Percentiles rank a stretch among this genome's conserved stretches.
Conservation (phyloP, 2,113 vertebrate genomes). For the Malurus cyaneus region DNA sequence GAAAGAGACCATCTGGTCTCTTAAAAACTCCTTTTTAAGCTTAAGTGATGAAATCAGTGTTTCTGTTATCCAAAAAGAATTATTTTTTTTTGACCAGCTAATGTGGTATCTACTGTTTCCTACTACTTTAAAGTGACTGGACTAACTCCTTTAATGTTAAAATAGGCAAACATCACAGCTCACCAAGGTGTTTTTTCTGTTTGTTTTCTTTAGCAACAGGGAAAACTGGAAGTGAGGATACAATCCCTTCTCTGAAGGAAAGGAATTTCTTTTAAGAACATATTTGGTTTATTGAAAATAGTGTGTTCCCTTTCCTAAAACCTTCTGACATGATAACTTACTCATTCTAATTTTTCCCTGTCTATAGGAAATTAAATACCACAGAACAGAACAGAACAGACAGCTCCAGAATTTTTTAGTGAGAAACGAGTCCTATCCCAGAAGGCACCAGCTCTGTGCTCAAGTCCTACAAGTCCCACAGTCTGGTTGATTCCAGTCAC, state of each 20-base stretch:
- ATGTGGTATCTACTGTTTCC: neutral
- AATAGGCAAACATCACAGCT: neutral
- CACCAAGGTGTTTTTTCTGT: neutral
- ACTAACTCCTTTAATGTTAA: neutral
- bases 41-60: neutral
- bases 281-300: neutral
- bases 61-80: neutral
- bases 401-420: neutral
- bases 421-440: neutral
- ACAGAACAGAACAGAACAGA: neutral
- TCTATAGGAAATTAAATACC: neutral
- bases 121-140: neutral
- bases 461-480: neutral
- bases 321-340: neutral
- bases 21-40: neutral
- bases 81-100: neutral
- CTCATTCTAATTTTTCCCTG: neutral
- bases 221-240: neutral
- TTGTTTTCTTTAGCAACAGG: neutral
- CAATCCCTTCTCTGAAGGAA: neutral
- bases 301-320: neutral
- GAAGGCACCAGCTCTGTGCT: rapidly evolving
- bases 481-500: neutral
- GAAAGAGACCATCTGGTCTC: neutral
- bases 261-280: neutral